Base-by-base conservation (phyloP, 2,113 vertebrate genomes). In the Benitochromis conjunctus region DNA sequence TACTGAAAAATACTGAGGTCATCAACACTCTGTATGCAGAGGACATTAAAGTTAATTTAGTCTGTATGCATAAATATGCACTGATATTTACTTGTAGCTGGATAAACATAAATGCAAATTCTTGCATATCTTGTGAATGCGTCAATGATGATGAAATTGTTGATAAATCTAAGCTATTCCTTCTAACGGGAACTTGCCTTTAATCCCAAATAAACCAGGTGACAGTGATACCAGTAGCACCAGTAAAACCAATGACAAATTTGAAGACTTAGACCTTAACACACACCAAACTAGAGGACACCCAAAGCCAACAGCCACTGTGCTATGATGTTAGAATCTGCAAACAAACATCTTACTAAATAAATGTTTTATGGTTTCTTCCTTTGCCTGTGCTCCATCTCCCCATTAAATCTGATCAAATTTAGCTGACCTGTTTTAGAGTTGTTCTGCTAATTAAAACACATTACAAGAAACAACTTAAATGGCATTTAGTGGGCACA, bases 1-100 rank as follows among this genome's bases (percentile, higher is more conserved):
- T 11, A 51, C 71, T 26, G 71, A 83, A 36, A 81, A 84, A 74
- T 8, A 86, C 79, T 29, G 86, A 85, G 82, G 81, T 82, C 82
- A 86, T 92, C 54, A 85, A 19, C 78, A 79, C 64, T 54, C 48
- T 57, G 43, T 9, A 60, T 60, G 71, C n/a, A 62, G 57, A 76
- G 13, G 31, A 76, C 29, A 19, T 53, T 76, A 51, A 29, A 76
- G 43, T 51, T 21, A 29, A 19, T 57, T 9, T 7, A 12, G 31
- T 81, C 41, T 74, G 36, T 21, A 18, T 76, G 43, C 69, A 76
- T 51, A 53, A 9, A 76, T 53, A 51, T 13, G 46, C 46, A 13
- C 46, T 34, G 26, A 53, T 34, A 51, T 76, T 76, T 53, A 9
- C 46, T 53, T 76, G 71, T 53, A 21, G 31, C 21, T 58, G 31